Evolutionary conservation across 2,888 invertebrate species (phyloP).

Genomic region (Amphimallon solstitiale): DNA sequence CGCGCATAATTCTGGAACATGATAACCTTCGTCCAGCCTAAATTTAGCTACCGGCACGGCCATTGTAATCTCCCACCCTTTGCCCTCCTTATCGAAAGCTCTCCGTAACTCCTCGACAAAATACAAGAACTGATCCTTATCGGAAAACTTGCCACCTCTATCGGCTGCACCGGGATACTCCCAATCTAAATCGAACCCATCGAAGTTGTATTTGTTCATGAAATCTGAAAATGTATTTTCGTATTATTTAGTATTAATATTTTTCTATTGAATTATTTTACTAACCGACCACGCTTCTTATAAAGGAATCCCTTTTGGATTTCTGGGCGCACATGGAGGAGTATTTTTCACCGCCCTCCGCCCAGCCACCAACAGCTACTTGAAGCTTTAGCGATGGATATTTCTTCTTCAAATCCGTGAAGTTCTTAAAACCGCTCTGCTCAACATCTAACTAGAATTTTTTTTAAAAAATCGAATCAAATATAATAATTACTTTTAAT

Average conservation of each 20-base stretch:
- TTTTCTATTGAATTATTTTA: neutral
- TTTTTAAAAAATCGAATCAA: no score
- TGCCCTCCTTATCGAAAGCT: constrained; percentile 79
- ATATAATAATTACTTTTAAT: no score
- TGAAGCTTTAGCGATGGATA: constrained; percentile 80
- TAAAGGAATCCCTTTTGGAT: constrained; percentile 75
- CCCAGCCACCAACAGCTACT: constrained; percentile 92
- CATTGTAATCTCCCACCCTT: constrained; percentile 88
- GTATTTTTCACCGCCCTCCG: constrained; percentile 88
- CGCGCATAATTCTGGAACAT: constrained; percentile 90
- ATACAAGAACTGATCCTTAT: constrained; percentile 84
- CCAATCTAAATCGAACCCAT: constrained; percentile 95
- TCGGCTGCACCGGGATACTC: constrained; percentile 93
- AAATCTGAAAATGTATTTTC: constrained; percentile 71
- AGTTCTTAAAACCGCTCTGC: constrained; percentile 80
- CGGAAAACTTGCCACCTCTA: constrained; percentile 83
- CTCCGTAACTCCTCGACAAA: constrained; percentile 83
- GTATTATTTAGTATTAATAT: neutral
- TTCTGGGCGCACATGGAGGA: constrained; percentile 82
- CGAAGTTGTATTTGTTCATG: constrained; percentile 82
- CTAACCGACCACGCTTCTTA: constrained; percentile 77
- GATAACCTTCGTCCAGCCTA: constrained; percentile 87
- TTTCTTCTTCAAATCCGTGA: constrained; percentile 75
- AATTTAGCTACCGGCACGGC: constrained; percentile 91
- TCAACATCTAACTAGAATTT: constrained; percentile 74